Conservation (phyloP, 2,797 vertebrate genomes). For the Threskiornis aethiopicus region DNA sequence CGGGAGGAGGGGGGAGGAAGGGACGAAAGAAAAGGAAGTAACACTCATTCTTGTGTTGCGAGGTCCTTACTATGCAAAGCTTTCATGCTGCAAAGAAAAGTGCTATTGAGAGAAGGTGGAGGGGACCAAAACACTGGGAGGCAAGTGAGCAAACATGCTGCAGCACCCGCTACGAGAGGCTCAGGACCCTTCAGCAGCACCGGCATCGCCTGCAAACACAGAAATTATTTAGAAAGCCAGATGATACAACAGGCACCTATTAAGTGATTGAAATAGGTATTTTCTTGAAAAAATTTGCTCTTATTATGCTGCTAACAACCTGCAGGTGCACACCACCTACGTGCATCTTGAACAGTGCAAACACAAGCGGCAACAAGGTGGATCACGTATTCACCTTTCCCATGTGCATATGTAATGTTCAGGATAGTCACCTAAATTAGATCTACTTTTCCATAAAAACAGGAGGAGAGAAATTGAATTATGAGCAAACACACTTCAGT, state of each 20-base stretch:
- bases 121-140: background rate
- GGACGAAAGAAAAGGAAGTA: slow-evolving; percentile 33
- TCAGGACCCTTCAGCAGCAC: background rate
- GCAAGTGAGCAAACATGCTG: background rate
- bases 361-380: background rate
- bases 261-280: background rate
- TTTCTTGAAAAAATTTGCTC: background rate
- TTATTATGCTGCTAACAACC: background rate
- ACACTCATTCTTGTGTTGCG: background rate
- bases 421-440: background rate
- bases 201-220: background rate
- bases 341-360: fast-evolving
- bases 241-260: background rate
- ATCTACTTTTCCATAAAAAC: background rate
- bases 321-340: background rate
- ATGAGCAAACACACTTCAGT: background rate
- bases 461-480: background rate
- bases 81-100: slow-evolving; percentile 18
- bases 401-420: fast-evolving
- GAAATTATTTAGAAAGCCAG: background rate
- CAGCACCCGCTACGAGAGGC: fast-evolving
- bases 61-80: slow-evolving; percentile 12
- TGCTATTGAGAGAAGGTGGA: slow-evolving; percentile 36
- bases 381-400: fast-evolving
- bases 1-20: background rate